phyloP scores from a whole-genome alignment of 2,797 vertebrate genomes.

The Alauda arvensis region DNA sequence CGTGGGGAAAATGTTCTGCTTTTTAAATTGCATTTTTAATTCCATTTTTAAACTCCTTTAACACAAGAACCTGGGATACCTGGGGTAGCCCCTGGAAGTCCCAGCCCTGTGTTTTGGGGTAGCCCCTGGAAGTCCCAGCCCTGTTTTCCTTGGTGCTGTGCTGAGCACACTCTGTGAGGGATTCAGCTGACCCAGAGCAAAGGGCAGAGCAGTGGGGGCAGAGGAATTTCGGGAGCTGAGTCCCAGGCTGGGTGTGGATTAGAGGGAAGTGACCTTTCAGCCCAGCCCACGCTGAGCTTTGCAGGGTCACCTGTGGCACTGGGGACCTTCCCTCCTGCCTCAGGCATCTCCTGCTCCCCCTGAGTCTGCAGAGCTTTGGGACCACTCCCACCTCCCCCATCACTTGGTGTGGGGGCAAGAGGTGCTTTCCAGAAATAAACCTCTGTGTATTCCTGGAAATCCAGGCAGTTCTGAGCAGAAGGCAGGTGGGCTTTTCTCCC shows the following conservation, averaged over 20 bases:
- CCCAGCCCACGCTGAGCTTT: background rate
- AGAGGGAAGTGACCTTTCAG: background rate
- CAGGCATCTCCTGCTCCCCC: background rate
- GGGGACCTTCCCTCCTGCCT: background rate
- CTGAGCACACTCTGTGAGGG: background rate
- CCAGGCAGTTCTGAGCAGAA: background rate
- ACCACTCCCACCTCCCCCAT: background rate
- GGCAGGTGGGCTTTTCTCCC: background rate
- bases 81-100: background rate
- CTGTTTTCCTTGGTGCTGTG: background rate
- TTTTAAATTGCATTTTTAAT: rapidly evolving
- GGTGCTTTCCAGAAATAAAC: background rate
- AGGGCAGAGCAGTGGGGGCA: background rate
- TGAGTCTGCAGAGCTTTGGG: background rate
- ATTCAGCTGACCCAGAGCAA: background rate
- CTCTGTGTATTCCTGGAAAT: rapidly evolving
- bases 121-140: too few relatives aligned
- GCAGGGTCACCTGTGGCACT: rapidly evolving
- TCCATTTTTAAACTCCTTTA: background rate
- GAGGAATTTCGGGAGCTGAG: background rate
- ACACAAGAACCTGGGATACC: rapidly evolving
- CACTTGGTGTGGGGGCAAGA: rapidly evolving
- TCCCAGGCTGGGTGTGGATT: background rate
- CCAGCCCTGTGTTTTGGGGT: too few relatives aligned
- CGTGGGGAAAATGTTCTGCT: rapidly evolving